These are phyloP conservation scores for Caprella mutica DNA, from an alignment of 2,888 invertebrate species.

Conservation along the genomic window DNA sequence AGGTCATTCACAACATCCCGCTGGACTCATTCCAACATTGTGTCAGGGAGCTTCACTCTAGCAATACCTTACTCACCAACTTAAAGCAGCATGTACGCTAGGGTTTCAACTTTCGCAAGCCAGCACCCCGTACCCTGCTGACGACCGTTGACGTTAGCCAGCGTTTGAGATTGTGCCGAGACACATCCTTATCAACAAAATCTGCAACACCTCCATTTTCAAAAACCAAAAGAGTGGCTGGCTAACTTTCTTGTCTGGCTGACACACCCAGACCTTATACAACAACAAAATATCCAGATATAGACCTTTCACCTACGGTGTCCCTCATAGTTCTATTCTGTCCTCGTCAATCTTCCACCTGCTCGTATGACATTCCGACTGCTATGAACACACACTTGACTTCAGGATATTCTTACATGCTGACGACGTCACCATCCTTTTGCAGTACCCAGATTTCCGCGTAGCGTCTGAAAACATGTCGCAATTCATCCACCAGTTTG, in stretches of 20 bases:
- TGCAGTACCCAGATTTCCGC: not conserved
- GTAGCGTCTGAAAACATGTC: not conserved
- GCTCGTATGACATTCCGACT: not conserved
- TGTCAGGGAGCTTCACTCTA: not conserved
- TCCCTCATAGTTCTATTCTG: not conserved
- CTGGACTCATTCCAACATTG: not conserved
- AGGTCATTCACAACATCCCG: not conserved
- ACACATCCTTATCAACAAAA: not conserved
- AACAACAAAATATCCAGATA: not conserved
- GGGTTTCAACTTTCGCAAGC: not conserved
- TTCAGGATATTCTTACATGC: not conserved
- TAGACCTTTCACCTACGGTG: not conserved
- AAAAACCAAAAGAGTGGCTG: not conserved
- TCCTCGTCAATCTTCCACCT: not conserved
- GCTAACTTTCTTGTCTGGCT: not conserved
- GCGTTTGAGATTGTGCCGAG: not conserved
- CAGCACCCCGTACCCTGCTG: not conserved
- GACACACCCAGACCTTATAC: not conserved
- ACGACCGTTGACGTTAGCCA: not conserved
- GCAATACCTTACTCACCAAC: not conserved
- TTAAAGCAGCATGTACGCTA: not conserved
- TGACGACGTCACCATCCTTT: not conserved
- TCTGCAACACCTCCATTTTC: not conserved
- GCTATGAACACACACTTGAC: not conserved
- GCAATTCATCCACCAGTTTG: not conserved